phyloP scores from a whole-genome alignment of 2,113 vertebrate genomes.

The Nyctereutes procyonoides region DNA sequence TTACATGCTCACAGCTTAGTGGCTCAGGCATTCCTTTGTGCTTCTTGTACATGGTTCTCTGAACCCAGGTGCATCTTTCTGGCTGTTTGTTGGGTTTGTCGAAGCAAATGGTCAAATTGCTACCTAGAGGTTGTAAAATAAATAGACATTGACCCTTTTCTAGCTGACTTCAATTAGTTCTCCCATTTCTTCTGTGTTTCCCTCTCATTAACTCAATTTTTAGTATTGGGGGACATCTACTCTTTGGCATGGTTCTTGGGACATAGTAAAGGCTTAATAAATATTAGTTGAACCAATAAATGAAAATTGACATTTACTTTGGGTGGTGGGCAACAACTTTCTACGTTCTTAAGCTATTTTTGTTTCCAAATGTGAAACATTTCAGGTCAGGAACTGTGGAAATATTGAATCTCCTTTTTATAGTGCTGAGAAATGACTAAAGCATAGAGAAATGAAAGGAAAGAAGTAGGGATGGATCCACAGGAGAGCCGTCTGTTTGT shows the following conservation, averaged over 20 bases:
- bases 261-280: slow-evolving; percentile 46
- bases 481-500: neutral
- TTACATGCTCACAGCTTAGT: neutral
- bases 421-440: slow-evolving; percentile 7
- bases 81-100: neutral
- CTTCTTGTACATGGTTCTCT: neutral
- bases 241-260: slow-evolving; percentile 42
- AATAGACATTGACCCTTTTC: neutral
- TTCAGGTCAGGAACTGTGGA: neutral
- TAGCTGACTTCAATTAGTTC: neutral
- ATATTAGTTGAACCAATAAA: slow-evolving; percentile 32
- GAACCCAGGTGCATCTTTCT: neutral
- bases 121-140: neutral
- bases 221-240: slow-evolving; percentile 10
- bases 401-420: neutral
- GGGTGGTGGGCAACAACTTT: neutral
- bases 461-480: neutral
- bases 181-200: neutral
- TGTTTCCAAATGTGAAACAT: slow-evolving; percentile 22
- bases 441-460: neutral
- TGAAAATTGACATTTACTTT: slow-evolving; percentile 36
- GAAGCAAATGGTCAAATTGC: neutral
- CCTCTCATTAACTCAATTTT: slow-evolving; percentile 28
- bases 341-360: slow-evolving; percentile 26
- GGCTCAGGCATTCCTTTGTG: neutral